These are phyloP conservation scores for Dolomedes plantarius DNA, from an alignment of 2,888 invertebrate genomes.

Conservation along the genomic window DNA sequence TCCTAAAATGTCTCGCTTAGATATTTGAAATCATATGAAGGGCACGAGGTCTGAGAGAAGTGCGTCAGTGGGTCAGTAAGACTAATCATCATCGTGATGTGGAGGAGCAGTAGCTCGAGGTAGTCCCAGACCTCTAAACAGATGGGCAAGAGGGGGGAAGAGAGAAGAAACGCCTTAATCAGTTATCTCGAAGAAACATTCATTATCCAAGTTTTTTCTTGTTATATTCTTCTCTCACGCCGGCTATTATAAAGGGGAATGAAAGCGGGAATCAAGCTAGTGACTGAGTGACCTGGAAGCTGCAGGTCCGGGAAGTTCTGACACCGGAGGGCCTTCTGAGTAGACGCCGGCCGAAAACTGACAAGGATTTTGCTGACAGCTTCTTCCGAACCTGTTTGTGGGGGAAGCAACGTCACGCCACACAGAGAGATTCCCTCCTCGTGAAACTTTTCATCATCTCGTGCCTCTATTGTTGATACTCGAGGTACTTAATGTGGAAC, in stretches of 20 bases:
- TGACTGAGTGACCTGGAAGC: conserved; percentile 52
- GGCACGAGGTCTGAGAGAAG: conserved; percentile 37
- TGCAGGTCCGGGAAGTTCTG: conserved; percentile 56
- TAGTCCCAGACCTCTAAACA: conserved; percentile 29
- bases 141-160: conserved; percentile 37
- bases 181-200: conserved; percentile 45
- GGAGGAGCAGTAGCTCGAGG: conserved; percentile 53
- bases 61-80: conserved; percentile 70
- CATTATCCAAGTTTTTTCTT: conserved; percentile 25
- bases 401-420: neutral
- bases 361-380: conserved; percentile 15
- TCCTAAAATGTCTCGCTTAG: conserved; percentile 38
- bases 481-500: no score
- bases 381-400: conserved; percentile 5
- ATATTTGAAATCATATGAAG: conserved; percentile 45
- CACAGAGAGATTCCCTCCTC: neutral
- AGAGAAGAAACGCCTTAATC: conserved; percentile 32
- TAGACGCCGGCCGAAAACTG: conserved; percentile 21
- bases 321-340: conserved; percentile 25
- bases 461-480: neutral
- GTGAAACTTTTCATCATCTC: conserved; percentile 20
- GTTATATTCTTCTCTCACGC: conserved; percentile 13
- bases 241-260: conserved; percentile 15
- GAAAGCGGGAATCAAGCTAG: conserved; percentile 29
- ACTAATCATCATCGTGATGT: conserved; percentile 35